Evolutionary conservation across 2,888 invertebrate genomes (phyloP), one percentile per base, ranked within the genome.

Genomic region (Orchesellides sinensis): DNA sequence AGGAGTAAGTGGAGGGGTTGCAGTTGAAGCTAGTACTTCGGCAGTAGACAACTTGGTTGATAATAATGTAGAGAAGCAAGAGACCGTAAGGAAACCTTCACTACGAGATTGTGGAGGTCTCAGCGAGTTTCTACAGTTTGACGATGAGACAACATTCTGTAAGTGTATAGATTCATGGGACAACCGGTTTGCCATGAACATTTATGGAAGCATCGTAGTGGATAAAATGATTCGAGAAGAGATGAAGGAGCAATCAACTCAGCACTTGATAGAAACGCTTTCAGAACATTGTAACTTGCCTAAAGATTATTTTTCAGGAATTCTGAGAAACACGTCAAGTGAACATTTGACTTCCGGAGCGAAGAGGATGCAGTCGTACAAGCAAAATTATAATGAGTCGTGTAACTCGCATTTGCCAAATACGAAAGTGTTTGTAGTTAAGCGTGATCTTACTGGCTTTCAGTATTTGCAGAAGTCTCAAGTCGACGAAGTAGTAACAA

Each of bases 361-460:
- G 8, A 83, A 69, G 25, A 21, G 83, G n/a, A 23, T 85, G 12
- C 45, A 47, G 2, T 72, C 83, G 1, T 23, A 74, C 2, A 80
- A 68, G 12, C 21, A 56, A n/a, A 27, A n/a, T 14, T 77, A 66
- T 19, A 25, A 2, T 21, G 78, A 78, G 17, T 47, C 49, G 0
- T 61, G 59, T 19, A 56, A 61, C 29, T 83, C 74, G 27, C 52
- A n/a, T 12, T 8, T 77, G 14, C 82, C 85, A 19, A 75, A 80
- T 35, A 83, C 87, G 0, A 85, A 85, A 25, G 84, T 87, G 14
- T 86, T 87, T 32, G 86, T 83, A 0, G 85, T 87, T 17, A 85
- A 85, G 61, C 19, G 86, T 8, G 86, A 87, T 69, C 61, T 87
- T 5, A 77, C 79, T 19, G 85, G 84, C 0, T 86, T 83, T 35